Evolutionary conservation across 1,140 invertebrate genomes (phyloP), one percentile per base, ranked within the genome.

Genomic region (Heterodera schachtii): DNA sequence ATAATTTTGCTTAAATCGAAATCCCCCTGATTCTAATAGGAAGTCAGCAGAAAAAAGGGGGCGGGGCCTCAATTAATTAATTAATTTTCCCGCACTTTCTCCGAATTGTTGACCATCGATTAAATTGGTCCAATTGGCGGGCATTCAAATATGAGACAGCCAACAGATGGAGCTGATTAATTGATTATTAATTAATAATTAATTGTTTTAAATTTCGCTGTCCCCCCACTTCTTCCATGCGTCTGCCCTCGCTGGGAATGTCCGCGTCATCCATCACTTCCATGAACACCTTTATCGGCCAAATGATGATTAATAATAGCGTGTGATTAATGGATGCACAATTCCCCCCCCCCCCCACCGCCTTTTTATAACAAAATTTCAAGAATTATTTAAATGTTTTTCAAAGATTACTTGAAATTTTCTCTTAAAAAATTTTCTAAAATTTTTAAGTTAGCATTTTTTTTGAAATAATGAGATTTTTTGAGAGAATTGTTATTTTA

Each of bases 151-250:
- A 85, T 31, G 86, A 88, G 60, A 86, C 85, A 16, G 85, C 85
- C 19, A 86, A 76, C 57, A 86, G 69, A 49, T 86, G 85, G 60
- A 86, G 74, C 85, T 86, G 31, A 31, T 21, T 80, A 46, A 49
- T 16, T 66, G 9, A 6, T 44, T 52, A 71, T 44, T 69, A 52
- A 41, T 66, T 19, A 46, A n/a, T n/a, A n/a, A n/a, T n/a, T n/a
- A n/a, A n/a, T n/a, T n/a, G n/a, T 60, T 13, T 31, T 81, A 44
- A 43, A 74, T 76, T 82, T 8, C n/a, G 9, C 31, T 13, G 49
- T 11, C 84, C 86, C 78, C 86, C 86, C 60, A 80, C 86, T 66
- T 87, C 81, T 75, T 88, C 85, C 60, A 80, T 81, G 31, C 85
- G 76, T 46, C 81, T 19, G 67, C 75, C 52, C 47, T 86, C 85